Base-by-base conservation (phyloP, 2,888 invertebrate species). In the Formica aserva region DNA sequence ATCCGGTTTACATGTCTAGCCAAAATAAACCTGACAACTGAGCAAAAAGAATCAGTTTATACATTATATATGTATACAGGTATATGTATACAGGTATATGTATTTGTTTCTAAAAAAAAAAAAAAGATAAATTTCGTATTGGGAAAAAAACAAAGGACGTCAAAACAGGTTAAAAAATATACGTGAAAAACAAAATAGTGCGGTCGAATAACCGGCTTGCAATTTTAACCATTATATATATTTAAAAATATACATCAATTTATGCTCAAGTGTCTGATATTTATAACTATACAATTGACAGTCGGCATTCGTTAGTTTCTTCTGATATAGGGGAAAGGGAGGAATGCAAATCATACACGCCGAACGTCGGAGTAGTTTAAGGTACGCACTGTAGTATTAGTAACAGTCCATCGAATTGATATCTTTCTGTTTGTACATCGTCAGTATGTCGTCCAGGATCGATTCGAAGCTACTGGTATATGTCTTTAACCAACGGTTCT, bases 401-500 rank as follows among this genome's bases (percentile, higher is more conserved):
- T 97, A 97, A 95, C 97, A 97, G 95, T 97, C 97, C 95, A 97
- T 96, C 41, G 95, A 95, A 91, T 97, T 97, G 0, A 96, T 95
- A 85, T 96, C 96, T 57, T 93, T 95, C 0, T 94, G 92, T 87
- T 96, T 95, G 90, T 97, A 96, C 76, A 96, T 95, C 13, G 96
- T 96, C 32, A 97, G 93, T 86, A 98, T 97, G 93, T 98, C 98
- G 91, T 98, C 97, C 1, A 98, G 94, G 5, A 97, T 95, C 0
- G 97, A 97, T 3, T 96, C 96, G 22, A 97, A 95, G 90, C 96
- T 96, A 89, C 96, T 97, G n/a, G 96, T 96, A 66, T 96, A 96
- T 38, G 96, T 96, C 69, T 96, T 95, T 55, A 97, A 95, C 97
- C 97, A 97, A 74, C 96, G 95, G 71, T 95, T 95, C 88, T 96